Evolutionary conservation across 1,140 invertebrate species (phyloP), one percentile per base, ranked within the genome.

Genomic region (Tyrophagus putrescentiae): DNA sequence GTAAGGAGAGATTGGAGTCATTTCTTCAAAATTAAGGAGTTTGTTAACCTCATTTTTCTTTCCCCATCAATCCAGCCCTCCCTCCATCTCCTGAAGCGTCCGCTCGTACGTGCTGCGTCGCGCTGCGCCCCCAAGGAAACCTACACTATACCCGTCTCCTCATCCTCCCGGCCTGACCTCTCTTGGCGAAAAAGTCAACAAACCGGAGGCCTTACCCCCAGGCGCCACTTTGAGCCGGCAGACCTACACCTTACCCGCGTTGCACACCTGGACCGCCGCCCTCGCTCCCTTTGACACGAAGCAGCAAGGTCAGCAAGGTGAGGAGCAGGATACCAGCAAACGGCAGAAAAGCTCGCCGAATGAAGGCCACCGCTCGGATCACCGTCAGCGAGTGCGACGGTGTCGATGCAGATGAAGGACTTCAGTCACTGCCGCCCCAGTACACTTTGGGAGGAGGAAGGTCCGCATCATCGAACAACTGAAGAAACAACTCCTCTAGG

Each of bases 381-480:
- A 32, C 56, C 3, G 11, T 58, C 39, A 7, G 6, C 11, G 7
- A 18, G 3, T 62, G 60, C 34, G 60, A 62, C n/a, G 31, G 2
- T 62, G 13, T 39, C 53, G 5, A 13, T 62, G 11, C 52, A 62
- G n/a, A 28, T 59, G 36, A 5, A 44, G 13, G 29, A 57, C 31
- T 31, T 62, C 31, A 27, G 28, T 4, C 5, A 16, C 18, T 0
- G 34, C 31, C 4, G 23, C 27, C 1, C 25, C 3, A 27, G n/a
- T 34, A 3, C 6, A n/a, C 3, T 0, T 45, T 9, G 18, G 6
- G 36, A 59, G 39, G 16, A 27, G 4, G 29, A 60, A n/a, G n/a
- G 39, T 2, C 45, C 23, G 9, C n/a, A 21, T 21, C 6, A 18
- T 44, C 1, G n/a, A 45, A 34, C 33, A 57, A 33, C 39, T 54